Conservation (phyloP, 2,113 vertebrate species). For the Pedionomus torquatus region DNA sequence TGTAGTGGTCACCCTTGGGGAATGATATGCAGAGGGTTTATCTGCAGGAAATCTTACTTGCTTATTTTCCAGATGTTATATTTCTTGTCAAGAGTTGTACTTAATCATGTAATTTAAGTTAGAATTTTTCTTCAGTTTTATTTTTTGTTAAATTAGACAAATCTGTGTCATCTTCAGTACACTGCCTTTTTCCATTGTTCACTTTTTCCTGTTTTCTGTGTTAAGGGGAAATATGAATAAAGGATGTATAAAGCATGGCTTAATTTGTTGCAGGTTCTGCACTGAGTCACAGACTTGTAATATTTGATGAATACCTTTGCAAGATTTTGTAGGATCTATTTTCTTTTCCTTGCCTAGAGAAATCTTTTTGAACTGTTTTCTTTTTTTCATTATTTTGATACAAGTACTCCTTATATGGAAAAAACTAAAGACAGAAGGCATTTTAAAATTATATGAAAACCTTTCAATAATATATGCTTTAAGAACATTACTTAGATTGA, state of each 20-base stretch:
- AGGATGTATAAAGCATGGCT: neutral
- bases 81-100: neutral
- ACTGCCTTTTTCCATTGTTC: neutral
- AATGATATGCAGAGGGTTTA: neutral
- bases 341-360: neutral
- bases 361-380: neutral
- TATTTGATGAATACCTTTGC: neutral
- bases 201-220: neutral
- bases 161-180: neutral
- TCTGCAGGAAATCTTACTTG: neutral
- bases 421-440: neutral
- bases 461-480: neutral
- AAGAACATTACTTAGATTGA: neutral
- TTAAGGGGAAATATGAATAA: neutral
- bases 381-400: neutral
- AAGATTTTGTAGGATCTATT: neutral
- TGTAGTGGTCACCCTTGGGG: neutral
- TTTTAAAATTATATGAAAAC: neutral
- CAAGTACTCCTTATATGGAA: neutral
- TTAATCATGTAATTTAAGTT: neutral
- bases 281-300: neutral
- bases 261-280: neutral
- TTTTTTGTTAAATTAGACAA: neutral
- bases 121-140: neutral
- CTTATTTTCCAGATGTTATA: neutral